Base-by-base conservation (phyloP, 2,113 vertebrate genomes). In the Trichechus manatus region DNA sequence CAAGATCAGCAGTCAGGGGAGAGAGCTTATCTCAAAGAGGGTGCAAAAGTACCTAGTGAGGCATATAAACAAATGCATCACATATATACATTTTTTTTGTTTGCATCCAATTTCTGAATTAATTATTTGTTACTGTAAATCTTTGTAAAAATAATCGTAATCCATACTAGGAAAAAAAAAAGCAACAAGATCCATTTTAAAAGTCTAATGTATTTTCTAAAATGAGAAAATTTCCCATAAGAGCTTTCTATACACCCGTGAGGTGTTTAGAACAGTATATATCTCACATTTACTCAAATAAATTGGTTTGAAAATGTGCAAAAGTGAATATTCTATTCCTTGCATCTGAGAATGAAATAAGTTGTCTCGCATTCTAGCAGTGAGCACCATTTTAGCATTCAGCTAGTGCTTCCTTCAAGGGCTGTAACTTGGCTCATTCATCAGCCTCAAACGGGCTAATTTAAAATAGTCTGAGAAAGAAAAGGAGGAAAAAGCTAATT, bases 381-480 rank as follows among this genome's bases (percentile, higher is more conserved):
- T 7, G 47, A 95, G 66, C 27, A 44, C 63, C 74, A 36, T 89
- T 56, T 97, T 81, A 68, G 50, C 88, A 82, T 93, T 87, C 92
- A 44, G 23, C 56, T 44, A 87, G 80, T 70, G 11, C 6, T 11
- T 89, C 27, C 89, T 96, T 84, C 87, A 82, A 36, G 95, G 91
- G 64, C 78, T 96, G 78, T 91, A 87, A 80, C 82, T 87, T 95
- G 89, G 78, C 90, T 96, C 87, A 96, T 97, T 95, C 87, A 96
- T 97, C 95, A 94, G 83, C 36, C 29, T 64, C 77, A 96, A 97
- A 89, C 22, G 36, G 53, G 31, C 77, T 95, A 94, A 97, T 96
- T 98, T 97, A 89, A 96, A 93, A 97, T 53, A 96, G 33, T 25
- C 74, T 75, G 36, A 91, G 93, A 93, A 95, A 96, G 53, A 88